A percentile compares a stretch with the other conserved stretches of the same genome.
phyloP scores from a whole-genome alignment of 2,797 vertebrate species.

The Thamnophis elegans region DNA sequence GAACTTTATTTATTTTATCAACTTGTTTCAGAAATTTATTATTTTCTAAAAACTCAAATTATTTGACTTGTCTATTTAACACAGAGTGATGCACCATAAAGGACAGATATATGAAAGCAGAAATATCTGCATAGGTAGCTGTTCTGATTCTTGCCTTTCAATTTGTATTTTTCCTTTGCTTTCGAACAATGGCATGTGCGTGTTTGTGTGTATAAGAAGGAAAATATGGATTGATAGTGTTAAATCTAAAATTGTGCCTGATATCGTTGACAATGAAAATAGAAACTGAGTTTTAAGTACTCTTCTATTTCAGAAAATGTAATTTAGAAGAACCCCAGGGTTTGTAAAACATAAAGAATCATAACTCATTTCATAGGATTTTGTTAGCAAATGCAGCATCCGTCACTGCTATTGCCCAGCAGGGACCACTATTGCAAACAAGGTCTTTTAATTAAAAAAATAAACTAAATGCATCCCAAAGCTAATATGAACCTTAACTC shows the following conservation, averaged over 20 bases:
- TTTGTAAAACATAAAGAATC: neutral
- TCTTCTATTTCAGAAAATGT: neutral
- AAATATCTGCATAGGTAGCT: neutral
- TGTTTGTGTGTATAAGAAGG: neutral
- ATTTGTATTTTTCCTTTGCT: neutral
- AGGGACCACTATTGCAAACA: neutral
- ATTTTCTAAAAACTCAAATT: neutral
- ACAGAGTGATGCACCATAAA: neutral
- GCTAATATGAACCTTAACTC: neutral
- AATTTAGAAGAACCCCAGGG: neutral
- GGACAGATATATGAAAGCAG: neutral
- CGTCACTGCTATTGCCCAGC: neutral
- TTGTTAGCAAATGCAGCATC: neutral
- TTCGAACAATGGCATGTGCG: too few relatives aligned
- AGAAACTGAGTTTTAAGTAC: slow-evolving; percentile 4
- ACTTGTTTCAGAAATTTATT: neutral
- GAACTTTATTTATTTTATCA: neutral
- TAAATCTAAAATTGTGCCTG: neutral
- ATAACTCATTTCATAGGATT: neutral
- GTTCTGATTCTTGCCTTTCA: neutral
- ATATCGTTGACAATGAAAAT: neutral
- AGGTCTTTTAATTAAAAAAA: neutral
- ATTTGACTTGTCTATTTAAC: neutral
- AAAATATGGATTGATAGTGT: neutral
- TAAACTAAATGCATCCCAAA: neutral